Percentiles rank a stretch among this genome's conserved stretches.
phyloP scores from a whole-genome alignment of 1,140 invertebrate species.

The Nautilus pompilius region DNA sequence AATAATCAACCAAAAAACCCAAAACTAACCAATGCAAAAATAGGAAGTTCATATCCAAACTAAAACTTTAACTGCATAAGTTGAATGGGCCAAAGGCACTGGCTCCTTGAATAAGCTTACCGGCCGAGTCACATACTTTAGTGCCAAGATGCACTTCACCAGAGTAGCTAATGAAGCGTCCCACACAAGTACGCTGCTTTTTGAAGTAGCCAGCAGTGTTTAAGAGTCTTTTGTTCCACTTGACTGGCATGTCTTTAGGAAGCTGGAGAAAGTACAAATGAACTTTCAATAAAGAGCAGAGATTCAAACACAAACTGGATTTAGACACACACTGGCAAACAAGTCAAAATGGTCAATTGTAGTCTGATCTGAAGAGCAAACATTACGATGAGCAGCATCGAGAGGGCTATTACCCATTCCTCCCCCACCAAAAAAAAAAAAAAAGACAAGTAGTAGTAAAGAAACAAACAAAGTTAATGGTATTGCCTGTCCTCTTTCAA shows the following conservation, averaged over 20 bases:
- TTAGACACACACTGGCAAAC: background rate
- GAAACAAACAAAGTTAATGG: too few species aligned
- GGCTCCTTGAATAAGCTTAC: conserved; percentile 28
- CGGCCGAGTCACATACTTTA: conserved; percentile 59
- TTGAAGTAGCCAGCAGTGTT: conserved; percentile 74
- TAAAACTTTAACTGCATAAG: background rate
- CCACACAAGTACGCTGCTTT: conserved; percentile 56
- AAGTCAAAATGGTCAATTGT: background rate
- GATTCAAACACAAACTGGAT: background rate
- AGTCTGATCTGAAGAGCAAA: background rate
- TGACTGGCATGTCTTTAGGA: conserved; percentile 62
- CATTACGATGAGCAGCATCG: background rate
- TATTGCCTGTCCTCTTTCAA: too few species aligned
- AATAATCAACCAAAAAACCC: background rate
- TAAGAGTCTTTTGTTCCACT: conserved; percentile 75
- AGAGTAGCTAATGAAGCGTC: conserved; percentile 35
- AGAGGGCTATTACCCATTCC: background rate
- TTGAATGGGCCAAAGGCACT: background rate
- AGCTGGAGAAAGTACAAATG: conserved; percentile 21
- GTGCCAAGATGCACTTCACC: conserved; percentile 61
- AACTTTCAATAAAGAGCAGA: background rate
- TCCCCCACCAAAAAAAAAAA: background rate
- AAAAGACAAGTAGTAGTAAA: too few species aligned
- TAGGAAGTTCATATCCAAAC: background rate
- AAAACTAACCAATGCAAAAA: background rate